These are phyloP conservation scores for Ophion obscuratus DNA, from an alignment of 2,888 invertebrate species.

Conservation along the genomic window DNA sequence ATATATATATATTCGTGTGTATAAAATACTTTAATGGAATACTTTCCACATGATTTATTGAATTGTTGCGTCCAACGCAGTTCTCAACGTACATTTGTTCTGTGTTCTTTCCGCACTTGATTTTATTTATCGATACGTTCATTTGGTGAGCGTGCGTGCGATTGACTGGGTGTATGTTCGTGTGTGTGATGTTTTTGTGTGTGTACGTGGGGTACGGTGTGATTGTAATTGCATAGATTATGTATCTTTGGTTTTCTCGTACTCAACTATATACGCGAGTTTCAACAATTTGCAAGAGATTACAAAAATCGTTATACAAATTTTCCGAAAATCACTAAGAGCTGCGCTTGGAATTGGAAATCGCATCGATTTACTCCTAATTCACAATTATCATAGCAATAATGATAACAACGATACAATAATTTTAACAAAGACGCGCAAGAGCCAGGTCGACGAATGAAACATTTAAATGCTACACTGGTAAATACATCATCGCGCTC, in stretches of 20 bases:
- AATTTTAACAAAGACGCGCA: constrained; percentile 6
- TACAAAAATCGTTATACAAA: constrained; percentile 39
- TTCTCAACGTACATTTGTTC: constrained; percentile 47
- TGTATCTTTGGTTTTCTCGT: constrained; percentile 62
- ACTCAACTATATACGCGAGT: constrained; percentile 45
- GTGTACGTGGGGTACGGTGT: constrained; percentile 22
- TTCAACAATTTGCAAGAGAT: constrained; percentile 38
- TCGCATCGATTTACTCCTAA: constrained; percentile 20
- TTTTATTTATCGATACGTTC: background rate
- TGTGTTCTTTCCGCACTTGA: constrained; percentile 34
- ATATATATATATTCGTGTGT: background rate
- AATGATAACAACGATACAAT: constrained; percentile 40
- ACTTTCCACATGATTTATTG: constrained; percentile 48
- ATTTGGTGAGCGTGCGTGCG: constrained; percentile 11
- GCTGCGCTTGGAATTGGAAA: constrained; percentile 8
- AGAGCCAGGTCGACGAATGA: constrained; percentile 39
- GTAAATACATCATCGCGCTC: constrained; percentile 12
- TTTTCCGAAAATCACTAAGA: constrained; percentile 17
- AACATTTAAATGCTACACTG: constrained; percentile 51
- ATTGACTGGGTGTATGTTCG: constrained; percentile 1
- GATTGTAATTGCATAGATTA: constrained; percentile 48
- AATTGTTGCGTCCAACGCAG: constrained; percentile 38
- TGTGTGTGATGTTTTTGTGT: constrained; percentile 23
- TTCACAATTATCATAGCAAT: constrained; percentile 31
- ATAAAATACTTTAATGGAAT: constrained; percentile 17